A percentile compares a stretch with the other conserved stretches of the same genome.
phyloP scores from a whole-genome alignment of 2,113 vertebrate species.

The Urocynchramus pylzowi region DNA sequence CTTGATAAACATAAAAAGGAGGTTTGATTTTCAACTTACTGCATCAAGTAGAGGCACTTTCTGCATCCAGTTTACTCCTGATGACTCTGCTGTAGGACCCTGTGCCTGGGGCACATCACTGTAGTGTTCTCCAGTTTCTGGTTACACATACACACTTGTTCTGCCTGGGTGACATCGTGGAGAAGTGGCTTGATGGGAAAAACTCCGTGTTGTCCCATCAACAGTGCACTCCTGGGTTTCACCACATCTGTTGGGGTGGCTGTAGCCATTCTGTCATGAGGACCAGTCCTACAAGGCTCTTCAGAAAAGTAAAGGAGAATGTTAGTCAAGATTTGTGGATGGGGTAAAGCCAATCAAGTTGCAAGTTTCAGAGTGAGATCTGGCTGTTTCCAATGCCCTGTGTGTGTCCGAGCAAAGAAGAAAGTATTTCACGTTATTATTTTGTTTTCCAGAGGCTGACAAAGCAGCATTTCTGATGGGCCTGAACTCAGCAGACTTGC shows the following conservation, averaged over 20 bases:
- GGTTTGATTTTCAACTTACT: neutral
- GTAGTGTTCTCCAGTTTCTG: neutral
- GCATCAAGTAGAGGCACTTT: neutral
- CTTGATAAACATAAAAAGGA: neutral
- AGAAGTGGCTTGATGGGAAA: neutral
- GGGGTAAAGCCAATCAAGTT: neutral
- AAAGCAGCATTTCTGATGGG: conserved; percentile 77
- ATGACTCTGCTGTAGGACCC: neutral
- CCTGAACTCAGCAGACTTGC: conserved; percentile 75
- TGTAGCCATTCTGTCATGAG: neutral
- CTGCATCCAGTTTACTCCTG: neutral
- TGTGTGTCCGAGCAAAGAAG: neutral
- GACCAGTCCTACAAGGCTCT: neutral
- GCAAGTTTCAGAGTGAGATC: neutral
- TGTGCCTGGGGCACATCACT: neutral
- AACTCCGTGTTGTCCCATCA: neutral
- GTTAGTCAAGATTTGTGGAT: neutral
- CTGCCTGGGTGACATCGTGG: neutral
- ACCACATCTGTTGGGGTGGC: neutral
- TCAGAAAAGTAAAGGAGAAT: neutral
- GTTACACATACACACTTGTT: neutral
- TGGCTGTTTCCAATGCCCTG: neutral
- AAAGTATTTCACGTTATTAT: neutral
- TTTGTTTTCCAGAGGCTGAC: conserved; percentile 70
- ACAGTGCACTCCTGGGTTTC: neutral